Base-by-base conservation (phyloP, 2,888 invertebrate species). In the Esperia sulphurella region DNA sequence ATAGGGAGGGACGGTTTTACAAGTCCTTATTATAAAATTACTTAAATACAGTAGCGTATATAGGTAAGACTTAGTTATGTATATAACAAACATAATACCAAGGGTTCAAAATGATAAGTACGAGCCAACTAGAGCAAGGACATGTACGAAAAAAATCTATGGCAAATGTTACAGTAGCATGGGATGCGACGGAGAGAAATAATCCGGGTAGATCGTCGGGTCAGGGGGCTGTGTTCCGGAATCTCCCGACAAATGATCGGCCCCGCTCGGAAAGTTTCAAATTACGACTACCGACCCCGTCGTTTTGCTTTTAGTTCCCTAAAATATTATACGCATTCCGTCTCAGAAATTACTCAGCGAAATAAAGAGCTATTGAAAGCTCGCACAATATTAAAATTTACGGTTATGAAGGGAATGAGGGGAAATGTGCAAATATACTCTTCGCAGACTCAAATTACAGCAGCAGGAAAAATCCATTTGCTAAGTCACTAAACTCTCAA, bases 391-490 rank as follows among this genome's bases (percentile, higher is more conserved):
- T 53, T 35, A 41, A 46, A 67, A 66, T 63, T 62, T 60, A 63
- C 58, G 63, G 55, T 59, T 52, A 58, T 59, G 51, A 65, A 59
- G 61, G 60, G 59, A 56, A 51, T 48, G 53, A 53, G 53, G 55
- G 63, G 60, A 63, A 66, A 65, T 58, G 66, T 60, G 60, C 56
- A 59, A 67, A 61, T 65, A 59, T 52, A 54, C 58, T 58, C 57
- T 46, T 48, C 50, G 57, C 60, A 65, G 70, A 75, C 69, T 71
- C 60, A 61, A 77, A 78, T 78, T 71, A 68, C 63, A 71, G 64
- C 58, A 68, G 69, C 64, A 71, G 74, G 68, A 71, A 82, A 81
- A 82, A 78, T 77, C 75, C 72, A 75, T 77, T 79, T 77, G 71
- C 69, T 59, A 63, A 75, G 70, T 76, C 65, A 68, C 72, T 71